phyloP scores from a whole-genome alignment of 2,113 vertebrate genomes.

The Ia io region DNA sequence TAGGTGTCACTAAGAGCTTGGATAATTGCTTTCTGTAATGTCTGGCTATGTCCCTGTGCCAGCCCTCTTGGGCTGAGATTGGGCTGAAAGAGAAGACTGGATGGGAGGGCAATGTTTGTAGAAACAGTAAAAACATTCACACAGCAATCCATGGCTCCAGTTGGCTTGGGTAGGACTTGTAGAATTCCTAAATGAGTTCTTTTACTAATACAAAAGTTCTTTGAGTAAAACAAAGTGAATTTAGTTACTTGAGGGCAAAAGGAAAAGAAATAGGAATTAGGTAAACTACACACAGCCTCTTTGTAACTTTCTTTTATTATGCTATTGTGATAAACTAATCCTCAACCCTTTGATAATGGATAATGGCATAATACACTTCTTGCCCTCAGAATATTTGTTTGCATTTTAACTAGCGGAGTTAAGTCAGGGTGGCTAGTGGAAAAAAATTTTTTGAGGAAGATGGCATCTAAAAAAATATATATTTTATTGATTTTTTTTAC shows the following conservation, averaged over 20 bases:
- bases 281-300: constrained; percentile 25
- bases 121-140: constrained; percentile 61
- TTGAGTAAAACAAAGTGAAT: constrained; percentile 62
- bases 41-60: background rate
- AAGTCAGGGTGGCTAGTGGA: background rate
- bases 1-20: background rate
- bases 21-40: background rate
- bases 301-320: constrained; percentile 47
- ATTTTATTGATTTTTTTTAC: no score
- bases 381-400: constrained; percentile 25
- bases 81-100: background rate
- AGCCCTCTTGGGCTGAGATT: background rate
- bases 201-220: constrained; percentile 62
- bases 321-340: constrained; percentile 41
- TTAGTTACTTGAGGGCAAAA: constrained; percentile 50
- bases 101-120: constrained; percentile 19
- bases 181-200: constrained; percentile 55
- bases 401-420: constrained; percentile 18
- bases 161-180: background rate
- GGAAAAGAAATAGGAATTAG: constrained; percentile 40
- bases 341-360: constrained; percentile 8
- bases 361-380: constrained; percentile 17
- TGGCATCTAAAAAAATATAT: background rate
- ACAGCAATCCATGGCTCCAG: background rate
- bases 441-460: background rate